Base-by-base conservation (phyloP, 2,113 vertebrate species). In the Macrotus californicus region DNA sequence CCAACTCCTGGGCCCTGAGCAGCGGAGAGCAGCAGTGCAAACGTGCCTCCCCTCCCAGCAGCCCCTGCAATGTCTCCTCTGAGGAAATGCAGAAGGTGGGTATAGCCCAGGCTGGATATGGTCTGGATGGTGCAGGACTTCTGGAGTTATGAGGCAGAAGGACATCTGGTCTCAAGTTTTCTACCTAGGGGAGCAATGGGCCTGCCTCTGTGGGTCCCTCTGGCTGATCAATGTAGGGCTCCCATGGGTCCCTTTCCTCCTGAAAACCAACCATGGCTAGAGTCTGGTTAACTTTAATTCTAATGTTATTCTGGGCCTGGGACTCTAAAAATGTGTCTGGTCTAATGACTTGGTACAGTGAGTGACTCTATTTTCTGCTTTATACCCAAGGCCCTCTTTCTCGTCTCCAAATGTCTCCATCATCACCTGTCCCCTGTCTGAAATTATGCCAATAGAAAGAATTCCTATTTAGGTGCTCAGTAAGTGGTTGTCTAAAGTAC, bases 1-100 rank as follows among this genome's bases (percentile, higher is more conserved):
- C 99, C 86, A 99, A 99, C 95, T 99, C 99, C n/a, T 99, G 99
- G 99, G 99, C 98, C 69, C 97, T 99, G 97, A 99, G 99, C 85
- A 98, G 98, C 11, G 98, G 98, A 29, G 98, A 98, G 67, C 98
- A 99, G 89, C 95, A 50, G 15, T 99, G 99, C 96, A 98, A 95
- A 81, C 98, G 99, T 22, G 98, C 98, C 2, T 97, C 97, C 34
- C 97, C 98, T 89, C 98, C 98, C 0, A 98, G 98, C 96, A 98
- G 96, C 70, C 98, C 98, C 16, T 99, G 99, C 97, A 99, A 99
- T 86, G 96, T 96, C 96, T 99, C 99, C 50, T 98, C 98, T 15
- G 97, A 97, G 69, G 97, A 97, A 52, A 52, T 46, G 56, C 97
- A 98, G n/a, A 96, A 98, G 98, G 98, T 99, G 81, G 75, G 98